phyloP scores from a whole-genome alignment of 2,888 invertebrate species.

The Hydroisotoma schaefferi region DNA sequence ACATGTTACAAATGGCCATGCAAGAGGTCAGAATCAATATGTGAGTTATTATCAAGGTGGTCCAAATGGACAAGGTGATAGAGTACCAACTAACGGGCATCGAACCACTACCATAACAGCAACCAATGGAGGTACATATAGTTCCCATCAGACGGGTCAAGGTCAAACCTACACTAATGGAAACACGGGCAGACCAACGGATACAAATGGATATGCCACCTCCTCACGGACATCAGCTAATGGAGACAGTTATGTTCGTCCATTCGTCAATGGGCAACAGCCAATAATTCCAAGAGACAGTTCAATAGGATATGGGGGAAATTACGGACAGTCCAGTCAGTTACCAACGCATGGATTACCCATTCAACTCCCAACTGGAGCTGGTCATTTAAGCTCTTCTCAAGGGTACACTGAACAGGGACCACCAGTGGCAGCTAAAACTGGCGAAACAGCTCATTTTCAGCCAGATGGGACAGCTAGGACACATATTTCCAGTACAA shows the following conservation, averaged over 20 bases:
- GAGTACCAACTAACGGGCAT: neutral
- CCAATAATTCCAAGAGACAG: too few species aligned
- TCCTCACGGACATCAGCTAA: neutral
- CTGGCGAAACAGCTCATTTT: too few species aligned
- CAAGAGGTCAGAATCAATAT: constrained; percentile 17
- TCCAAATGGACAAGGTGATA: neutral
- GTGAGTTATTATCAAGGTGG: constrained; percentile 8
- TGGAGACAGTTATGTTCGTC: neutral
- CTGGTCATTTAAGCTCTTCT: too few species aligned
- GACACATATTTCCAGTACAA: too few species aligned
- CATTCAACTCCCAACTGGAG: too few species aligned
- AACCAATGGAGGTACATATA: neutral
- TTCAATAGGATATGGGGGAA: too few species aligned
- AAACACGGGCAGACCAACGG: neutral
- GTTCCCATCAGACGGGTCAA: constrained; percentile 7
- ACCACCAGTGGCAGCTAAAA: too few species aligned
- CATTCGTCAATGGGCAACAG: too few species aligned
- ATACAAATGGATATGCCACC: constrained; percentile 10
- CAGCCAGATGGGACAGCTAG: too few species aligned
- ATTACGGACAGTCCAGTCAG: too few species aligned
- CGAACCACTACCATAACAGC: constrained; percentile 2
- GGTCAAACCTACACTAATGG: constrained; percentile 3
- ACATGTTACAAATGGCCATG: constrained; percentile 1
- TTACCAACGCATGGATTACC: too few species aligned
- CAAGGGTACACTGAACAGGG: too few species aligned